Percentiles rank a stretch among this genome's conserved stretches.
Conservation (phyloP, 2,888 invertebrate genomes). For the Heteromyza rotundicornis region DNA sequence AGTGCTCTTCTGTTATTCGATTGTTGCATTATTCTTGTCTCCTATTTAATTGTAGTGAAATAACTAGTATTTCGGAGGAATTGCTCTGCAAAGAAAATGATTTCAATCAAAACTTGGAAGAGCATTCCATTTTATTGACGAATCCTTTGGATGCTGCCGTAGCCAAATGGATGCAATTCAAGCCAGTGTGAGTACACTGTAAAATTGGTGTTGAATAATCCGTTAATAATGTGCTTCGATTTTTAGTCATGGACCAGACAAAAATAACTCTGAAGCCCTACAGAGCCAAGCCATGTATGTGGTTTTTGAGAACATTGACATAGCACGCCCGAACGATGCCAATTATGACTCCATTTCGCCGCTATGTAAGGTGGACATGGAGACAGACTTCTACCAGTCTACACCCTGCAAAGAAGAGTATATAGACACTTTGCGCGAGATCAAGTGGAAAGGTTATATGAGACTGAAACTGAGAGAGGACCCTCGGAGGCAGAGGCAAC, state of each 20-base stretch:
- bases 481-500: slow-evolving; percentile 16
- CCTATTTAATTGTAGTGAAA: slow-evolving; percentile 43
- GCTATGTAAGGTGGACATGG: slow-evolving; percentile 70
- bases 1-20: background rate
- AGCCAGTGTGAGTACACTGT: slow-evolving; percentile 46
- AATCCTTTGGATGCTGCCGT: slow-evolving; percentile 75
- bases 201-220: background rate
- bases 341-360: slow-evolving; percentile 63
- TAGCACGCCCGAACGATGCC: slow-evolving; percentile 70
- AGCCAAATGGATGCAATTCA: slow-evolving; percentile 69
- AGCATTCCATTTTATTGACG: slow-evolving; percentile 70
- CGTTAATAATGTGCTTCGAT: too few relatives aligned
- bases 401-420: slow-evolving; percentile 52
- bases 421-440: slow-evolving; percentile 43
- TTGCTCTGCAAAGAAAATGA: slow-evolving; percentile 47
- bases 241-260: slow-evolving; percentile 62
- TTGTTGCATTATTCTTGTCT: background rate
- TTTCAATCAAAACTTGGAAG: slow-evolving; percentile 49
- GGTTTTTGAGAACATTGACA: slow-evolving; percentile 76
- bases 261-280: slow-evolving; percentile 65
- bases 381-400: slow-evolving; percentile 57
- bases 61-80: slow-evolving; percentile 46
- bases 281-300: slow-evolving; percentile 71
- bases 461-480: slow-evolving; percentile 54
- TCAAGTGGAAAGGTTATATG: slow-evolving; percentile 59